Evolutionary conservation across 2,797 vertebrate genomes (phyloP), one percentile per base, ranked within the genome.

Genomic region (Peromyscus aztecus): DNA sequence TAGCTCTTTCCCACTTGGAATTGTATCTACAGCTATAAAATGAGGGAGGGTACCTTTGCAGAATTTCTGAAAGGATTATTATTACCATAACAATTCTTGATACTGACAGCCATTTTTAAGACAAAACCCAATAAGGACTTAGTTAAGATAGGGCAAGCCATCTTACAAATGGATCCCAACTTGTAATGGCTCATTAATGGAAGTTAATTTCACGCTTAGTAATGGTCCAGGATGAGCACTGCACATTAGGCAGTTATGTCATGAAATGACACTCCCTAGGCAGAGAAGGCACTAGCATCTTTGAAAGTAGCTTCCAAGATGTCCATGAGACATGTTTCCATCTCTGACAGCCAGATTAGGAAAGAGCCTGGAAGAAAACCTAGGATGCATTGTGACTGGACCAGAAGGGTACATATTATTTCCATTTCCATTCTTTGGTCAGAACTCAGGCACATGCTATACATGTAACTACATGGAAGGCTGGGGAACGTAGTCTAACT

Each of bases 401-500:
- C 29, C 65, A 94, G 78, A 84, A 29, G 4, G 61, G 6, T 6
- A 57, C 24, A 69, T 12, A 63, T 73, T 75, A 82, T 93, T 80
- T 69, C 65, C 21, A 75, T 43, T 90, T 65, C 55, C 21, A 95
- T 57, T n/a, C 69, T 89, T 59, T 93, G 73, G 55, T 76, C 40
- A 83, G 73, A 95, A 94, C n/a, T 88, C 52, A 90, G 73, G 82
- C 75, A 96, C 34, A n/a, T 0, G 34, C 27, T 92, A 96, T 21
- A 61, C 12, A 31, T 61, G 81, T 46, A 88, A 65, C 24, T 65
- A 82, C 85, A 83, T 55, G 57, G 89, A 49, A 97, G n/a, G 21
- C 37, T 92, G 77, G 85, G 90, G 90, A 95, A 96, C 90, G 87
- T 86, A 97, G 84, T 93, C 88, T 84, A 69, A 34, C 21, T 90